Evolutionary conservation across 2,797 vertebrate genomes (phyloP), one percentile per base, ranked within the genome.

Genomic region (Cirrhinus mrigala): DNA sequence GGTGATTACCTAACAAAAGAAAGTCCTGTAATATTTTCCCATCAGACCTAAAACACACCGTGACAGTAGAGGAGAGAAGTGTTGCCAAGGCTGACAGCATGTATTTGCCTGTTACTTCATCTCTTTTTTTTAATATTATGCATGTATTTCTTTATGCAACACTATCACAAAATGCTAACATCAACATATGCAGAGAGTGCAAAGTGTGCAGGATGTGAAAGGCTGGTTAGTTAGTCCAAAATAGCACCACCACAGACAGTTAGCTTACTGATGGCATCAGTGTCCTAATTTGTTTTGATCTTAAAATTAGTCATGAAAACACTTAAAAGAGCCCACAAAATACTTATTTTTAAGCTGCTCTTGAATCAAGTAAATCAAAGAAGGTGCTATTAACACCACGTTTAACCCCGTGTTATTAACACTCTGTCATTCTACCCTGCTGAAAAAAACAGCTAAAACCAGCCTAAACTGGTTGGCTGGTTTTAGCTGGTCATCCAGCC

Each of bases 11-110:
- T 73, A 54, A 77, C 2, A n/a, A 68, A 44, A 56, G 10, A 77
- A 60, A 69, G 73, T 71, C 50, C n/a, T 82, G 68, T 58, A 58
- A 58, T 71, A 71, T 58, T 58, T 81, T 33, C 66, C 46, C 24
- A 22, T 79, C 44, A 71, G 50, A 58, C 12, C 22, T 40, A 44
- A 40, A 81, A 81, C 29, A 66, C 37, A 52, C 27, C 33, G 20
- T 81, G 79, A 81, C 79, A 81, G 64, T 7, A 52, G 29, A 33
- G 24, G 48, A 64, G 64, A 54, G 60, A 54, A 69, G 48, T 69
- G 79, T 52, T 2, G 3, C 6, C 44, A 66, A 66, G 22, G 48
- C 29, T 84, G 46, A 77, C 29, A 56, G 27, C n/a, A 7, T 77
- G 29, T 56, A 54, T 66, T 77, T 77, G 62, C 11, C 10, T 27